Percentiles rank a stretch among this genome's conserved stretches.
phyloP scores from a whole-genome alignment of 37 sponge, comb jelly and placozoan genomes.

The Chondrosia reniformis region DNA sequence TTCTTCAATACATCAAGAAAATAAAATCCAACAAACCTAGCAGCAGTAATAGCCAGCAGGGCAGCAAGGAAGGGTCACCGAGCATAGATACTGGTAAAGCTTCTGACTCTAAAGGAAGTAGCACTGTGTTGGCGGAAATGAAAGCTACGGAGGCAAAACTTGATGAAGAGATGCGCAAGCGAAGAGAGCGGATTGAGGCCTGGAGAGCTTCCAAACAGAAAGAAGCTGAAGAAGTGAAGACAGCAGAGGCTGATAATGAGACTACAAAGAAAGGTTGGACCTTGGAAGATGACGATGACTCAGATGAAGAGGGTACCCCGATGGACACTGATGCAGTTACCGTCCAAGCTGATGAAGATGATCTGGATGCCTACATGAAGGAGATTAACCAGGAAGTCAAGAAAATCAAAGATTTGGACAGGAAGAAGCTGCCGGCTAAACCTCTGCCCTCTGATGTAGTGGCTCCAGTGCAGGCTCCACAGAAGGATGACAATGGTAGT shows the following conservation, averaged over 20 bases:
- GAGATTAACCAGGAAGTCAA: slow-evolving; percentile 48
- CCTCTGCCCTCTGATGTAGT: neutral
- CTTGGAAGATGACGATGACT: slow-evolving; percentile 82
- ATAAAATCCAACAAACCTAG: neutral
- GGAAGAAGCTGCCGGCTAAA: slow-evolving; percentile 3
- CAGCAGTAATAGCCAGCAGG: neutral
- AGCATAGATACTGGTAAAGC: neutral
- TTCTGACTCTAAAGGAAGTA: neutral
- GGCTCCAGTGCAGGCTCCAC: neutral
- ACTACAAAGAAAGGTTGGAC: slow-evolving; percentile 61
- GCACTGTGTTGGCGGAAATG: slow-evolving; percentile 42
- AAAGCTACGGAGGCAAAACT: slow-evolving; percentile 70
- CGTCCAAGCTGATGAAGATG: slow-evolving; percentile 68
- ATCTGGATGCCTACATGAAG: slow-evolving; percentile 93
- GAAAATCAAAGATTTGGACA: neutral
- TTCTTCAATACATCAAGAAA: neutral
- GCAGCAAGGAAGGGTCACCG: neutral
- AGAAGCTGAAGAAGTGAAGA: slow-evolving; percentile 32
- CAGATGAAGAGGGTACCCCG: slow-evolving; percentile 27
- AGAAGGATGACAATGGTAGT: neutral
- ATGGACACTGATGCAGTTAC: slow-evolving; percentile 28
- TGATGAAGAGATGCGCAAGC: slow-evolving; percentile 90
- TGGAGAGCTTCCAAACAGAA: slow-evolving; percentile 86
- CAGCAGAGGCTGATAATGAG: neutral
- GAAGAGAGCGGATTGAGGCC: slow-evolving; percentile 86